Evolutionary conservation across 1,140 invertebrate species (phyloP).

Genomic region (Trachymyrmex septentrionalis): DNA sequence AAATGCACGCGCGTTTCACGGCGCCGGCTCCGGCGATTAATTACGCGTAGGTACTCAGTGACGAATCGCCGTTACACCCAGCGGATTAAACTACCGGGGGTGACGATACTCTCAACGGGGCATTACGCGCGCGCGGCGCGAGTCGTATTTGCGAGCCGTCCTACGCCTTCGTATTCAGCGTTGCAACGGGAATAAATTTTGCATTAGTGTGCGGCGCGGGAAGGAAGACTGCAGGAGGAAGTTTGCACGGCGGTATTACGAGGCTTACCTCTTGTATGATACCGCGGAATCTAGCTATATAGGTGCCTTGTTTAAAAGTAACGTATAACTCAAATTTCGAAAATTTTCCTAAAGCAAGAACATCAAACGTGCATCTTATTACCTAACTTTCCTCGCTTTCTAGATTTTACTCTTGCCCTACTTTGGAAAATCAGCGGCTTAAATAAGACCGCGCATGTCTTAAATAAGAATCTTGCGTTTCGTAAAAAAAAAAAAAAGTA

Average conservation of each 20-base stretch:
- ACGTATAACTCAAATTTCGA: constrained; percentile 30
- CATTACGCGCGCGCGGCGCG: constrained; percentile 3
- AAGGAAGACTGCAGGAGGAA: constrained; percentile 3
- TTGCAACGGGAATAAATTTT: constrained; percentile 50
- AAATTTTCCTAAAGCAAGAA: constrained; percentile 24
- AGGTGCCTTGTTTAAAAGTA: constrained; percentile 14
- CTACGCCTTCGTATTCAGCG: constrained; percentile 35
- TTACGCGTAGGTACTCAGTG: constrained; percentile 68
- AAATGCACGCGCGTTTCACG: constrained; percentile 72
- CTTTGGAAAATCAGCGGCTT: background rate
- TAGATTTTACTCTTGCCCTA: background rate
- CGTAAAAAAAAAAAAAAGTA: no score
- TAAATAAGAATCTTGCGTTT: background rate
- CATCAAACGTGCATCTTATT: constrained; percentile 10
- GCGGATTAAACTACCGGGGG: constrained; percentile 49
- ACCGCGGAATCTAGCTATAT: constrained; percentile 19
- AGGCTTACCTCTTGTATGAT: constrained; percentile 34
- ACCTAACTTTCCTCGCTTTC: background rate
- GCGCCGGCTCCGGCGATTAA: constrained; percentile 70
- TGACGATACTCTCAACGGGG: constrained; percentile 36
- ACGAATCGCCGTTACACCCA: constrained; percentile 69
- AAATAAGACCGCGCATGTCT: background rate
- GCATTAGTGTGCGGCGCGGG: constrained; percentile 31
- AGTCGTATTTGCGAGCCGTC: constrained; percentile 21
- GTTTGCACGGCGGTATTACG: constrained; percentile 48